Evolutionary conservation across 2,113 vertebrate genomes (phyloP).

Genomic region (Delphinus delphis): DNA sequence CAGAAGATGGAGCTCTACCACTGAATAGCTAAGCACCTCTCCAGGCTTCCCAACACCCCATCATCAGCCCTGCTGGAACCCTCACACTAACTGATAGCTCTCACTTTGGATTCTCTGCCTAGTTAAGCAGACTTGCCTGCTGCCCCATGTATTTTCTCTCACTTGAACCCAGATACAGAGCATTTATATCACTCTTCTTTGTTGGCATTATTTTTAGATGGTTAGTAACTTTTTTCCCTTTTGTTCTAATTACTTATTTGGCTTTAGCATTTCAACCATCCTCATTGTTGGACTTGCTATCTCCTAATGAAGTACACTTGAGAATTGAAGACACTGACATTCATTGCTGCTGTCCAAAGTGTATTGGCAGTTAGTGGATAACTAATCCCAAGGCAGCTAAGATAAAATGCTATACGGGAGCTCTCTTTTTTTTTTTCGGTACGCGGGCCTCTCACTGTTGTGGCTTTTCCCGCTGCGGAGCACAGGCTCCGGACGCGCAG

Average conservation of each 20-base stretch:
- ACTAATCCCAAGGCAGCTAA: background rate
- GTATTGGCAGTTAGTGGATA: background rate
- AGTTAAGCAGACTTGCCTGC: background rate
- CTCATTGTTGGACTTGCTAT: background rate
- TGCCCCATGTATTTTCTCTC: background rate
- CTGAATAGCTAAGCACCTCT: fast-evolving
- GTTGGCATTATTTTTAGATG: background rate
- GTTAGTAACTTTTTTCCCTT: background rate
- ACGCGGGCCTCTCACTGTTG: too few relatives aligned
- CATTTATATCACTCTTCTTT: background rate
- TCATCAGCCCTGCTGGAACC: background rate
- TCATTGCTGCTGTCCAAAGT: background rate
- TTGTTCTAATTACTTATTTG: background rate
- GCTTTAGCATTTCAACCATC: background rate
- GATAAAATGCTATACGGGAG: background rate
- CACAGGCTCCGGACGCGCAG: too few relatives aligned
- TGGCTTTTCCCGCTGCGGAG: too few relatives aligned
- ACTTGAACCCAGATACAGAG: background rate
- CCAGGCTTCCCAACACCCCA: background rate
- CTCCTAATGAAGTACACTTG: background rate
- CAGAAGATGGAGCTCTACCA: background rate
- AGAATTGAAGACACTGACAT: background rate
- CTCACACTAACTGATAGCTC: background rate
- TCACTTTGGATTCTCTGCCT: background rate
- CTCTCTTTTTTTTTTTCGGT: background rate